Percentiles rank a stretch among this genome's conserved stretches.
Conservation (phyloP, 2,888 invertebrate genomes). For the Monoplex corrugatus region DNA sequence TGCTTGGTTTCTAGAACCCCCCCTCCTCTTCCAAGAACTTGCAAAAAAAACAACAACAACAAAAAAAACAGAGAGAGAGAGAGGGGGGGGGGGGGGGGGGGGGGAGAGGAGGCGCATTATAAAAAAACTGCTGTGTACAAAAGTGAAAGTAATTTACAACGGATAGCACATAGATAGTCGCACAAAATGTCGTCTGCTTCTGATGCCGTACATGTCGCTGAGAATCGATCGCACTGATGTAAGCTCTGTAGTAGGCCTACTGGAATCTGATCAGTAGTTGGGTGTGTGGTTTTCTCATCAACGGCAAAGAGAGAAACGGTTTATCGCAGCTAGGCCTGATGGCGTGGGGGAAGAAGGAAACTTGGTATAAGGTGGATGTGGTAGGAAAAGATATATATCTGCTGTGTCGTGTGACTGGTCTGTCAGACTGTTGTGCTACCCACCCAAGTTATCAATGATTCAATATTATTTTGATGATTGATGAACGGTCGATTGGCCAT, state of each 20-base stretch:
- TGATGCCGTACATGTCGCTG: neutral
- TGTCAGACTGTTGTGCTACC: too few relatives aligned
- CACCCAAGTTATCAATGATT: neutral
- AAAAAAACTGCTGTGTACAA: too few relatives aligned
- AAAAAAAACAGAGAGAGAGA: too few relatives aligned
- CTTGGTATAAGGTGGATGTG: constrained; percentile 13
- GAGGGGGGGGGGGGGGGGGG: too few relatives aligned
- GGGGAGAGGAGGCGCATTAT: too few relatives aligned
- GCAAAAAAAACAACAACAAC: too few relatives aligned
- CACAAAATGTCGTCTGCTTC: neutral
- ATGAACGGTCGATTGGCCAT: neutral
- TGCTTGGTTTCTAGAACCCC: too few relatives aligned
- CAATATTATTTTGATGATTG: neutral
- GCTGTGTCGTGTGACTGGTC: neutral
- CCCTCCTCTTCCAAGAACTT: too few relatives aligned
- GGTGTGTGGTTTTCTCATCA: neutral
- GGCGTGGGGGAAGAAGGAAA: constrained; percentile 4
- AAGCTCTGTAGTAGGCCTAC: neutral
- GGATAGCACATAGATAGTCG: neutral
- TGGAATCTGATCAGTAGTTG: neutral
- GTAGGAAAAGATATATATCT: too few relatives aligned
- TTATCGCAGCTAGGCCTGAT: neutral
- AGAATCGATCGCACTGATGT: neutral
- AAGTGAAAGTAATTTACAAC: too few relatives aligned
- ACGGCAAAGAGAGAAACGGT: neutral